Evolutionary conservation across 2,113 vertebrate species (phyloP).

Genomic region (Asarcornis scutulata): DNA sequence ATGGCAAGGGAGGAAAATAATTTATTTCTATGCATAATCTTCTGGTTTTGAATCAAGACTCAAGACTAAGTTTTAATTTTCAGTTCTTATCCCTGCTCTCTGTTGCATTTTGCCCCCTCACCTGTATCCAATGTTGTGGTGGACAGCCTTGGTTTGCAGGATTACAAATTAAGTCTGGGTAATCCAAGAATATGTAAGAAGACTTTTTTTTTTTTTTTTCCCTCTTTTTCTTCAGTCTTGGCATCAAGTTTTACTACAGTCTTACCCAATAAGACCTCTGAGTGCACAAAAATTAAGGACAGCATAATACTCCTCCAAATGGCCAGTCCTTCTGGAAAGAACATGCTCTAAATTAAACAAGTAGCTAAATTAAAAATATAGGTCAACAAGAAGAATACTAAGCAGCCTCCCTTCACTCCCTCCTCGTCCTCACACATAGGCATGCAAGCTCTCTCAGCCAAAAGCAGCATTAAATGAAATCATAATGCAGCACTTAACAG

Average conservation of each 20-base stretch:
- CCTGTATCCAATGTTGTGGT: neutral
- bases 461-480: constrained; percentile 53
- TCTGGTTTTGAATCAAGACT: neutral
- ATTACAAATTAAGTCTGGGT: neutral
- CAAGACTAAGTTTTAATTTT: neutral
- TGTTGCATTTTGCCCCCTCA: neutral
- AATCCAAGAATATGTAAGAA: neutral
- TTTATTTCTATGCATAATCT: neutral
- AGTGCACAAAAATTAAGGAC: neutral
- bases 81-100: neutral
- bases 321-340: neutral
- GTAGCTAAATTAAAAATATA: constrained; percentile 16
- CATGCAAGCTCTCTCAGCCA: neutral
- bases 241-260: neutral
- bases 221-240: neutral
- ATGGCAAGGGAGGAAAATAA: neutral
- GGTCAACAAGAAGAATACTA: constrained; percentile 48
- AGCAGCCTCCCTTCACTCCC: neutral
- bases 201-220: neutral
- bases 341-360: neutral
- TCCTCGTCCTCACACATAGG: neutral
- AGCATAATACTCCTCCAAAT: neutral
- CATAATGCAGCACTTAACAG: constrained; percentile 58
- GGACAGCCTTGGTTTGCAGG: neutral
- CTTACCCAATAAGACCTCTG: neutral